Percentiles rank a stretch among this genome's conserved stretches.
Evolutionary conservation across 2,888 invertebrate species (phyloP).

Genomic region (Slavum lentiscoides): DNA sequence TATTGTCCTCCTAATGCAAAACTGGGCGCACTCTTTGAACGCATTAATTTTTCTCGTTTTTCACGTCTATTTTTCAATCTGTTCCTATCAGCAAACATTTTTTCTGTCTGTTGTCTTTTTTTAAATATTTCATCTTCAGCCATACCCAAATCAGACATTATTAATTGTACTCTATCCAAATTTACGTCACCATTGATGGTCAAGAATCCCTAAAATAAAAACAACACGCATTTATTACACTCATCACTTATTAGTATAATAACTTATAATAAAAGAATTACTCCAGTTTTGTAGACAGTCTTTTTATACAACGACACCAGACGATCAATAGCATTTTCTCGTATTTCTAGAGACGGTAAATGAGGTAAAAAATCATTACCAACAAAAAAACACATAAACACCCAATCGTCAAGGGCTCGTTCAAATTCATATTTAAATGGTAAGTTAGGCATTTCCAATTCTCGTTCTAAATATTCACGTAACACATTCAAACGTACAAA

Average conservation of each 20-base stretch:
- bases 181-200: constrained; percentile 94
- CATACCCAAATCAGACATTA: constrained; percentile 89
- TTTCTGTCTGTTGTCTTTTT: constrained; percentile 82
- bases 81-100: constrained; percentile 77
- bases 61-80: constrained; percentile 70
- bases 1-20: constrained; percentile 77
- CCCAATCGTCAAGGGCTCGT: constrained; percentile 95
- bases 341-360: constrained; percentile 92
- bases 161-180: constrained; percentile 89
- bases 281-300: constrained; percentile 88
- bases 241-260: not conserved
- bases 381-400: constrained; percentile 93
- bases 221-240: not conserved
- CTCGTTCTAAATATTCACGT: constrained; percentile 89
- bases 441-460: constrained; percentile 76
- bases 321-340: constrained; percentile 94
- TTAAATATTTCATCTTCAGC: constrained; percentile 97
- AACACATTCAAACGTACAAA: constrained; percentile 88
- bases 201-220: constrained; percentile 75
- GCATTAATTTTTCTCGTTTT: constrained; percentile 60
- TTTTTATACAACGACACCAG: constrained; percentile 92
- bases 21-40: constrained; percentile 65
- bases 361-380: constrained; percentile 98
- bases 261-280: constrained; percentile 59
- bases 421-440: constrained; percentile 83